These are phyloP conservation scores for Bubo scandiacus DNA, from an alignment of 2,113 vertebrate species.

Conservation along the genomic window DNA sequence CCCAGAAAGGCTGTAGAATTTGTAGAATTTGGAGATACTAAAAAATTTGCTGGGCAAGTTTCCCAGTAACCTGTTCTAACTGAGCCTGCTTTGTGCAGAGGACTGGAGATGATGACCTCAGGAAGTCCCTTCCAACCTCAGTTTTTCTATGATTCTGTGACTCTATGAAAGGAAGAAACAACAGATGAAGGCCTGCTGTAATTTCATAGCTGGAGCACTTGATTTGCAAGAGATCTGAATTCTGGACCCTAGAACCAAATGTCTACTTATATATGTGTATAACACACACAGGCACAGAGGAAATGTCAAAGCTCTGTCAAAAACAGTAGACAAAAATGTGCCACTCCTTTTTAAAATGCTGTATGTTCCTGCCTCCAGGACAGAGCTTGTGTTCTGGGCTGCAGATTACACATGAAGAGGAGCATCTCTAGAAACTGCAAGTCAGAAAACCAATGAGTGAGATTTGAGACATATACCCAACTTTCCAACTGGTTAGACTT, in stretches of 20 bases:
- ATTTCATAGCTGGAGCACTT: not conserved
- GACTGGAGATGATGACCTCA: not conserved
- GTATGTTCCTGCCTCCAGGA: not conserved
- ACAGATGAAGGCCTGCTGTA: not conserved
- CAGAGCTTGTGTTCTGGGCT: not conserved
- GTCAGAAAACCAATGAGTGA: not conserved
- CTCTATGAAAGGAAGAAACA: not conserved
- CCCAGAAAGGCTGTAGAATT: not conserved
- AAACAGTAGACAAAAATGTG: not conserved
- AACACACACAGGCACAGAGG: not conserved
- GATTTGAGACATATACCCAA: not conserved
- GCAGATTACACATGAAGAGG: not conserved
- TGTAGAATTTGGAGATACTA: not conserved
- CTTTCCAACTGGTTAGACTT: not conserved
- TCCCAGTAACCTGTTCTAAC: not conserved
- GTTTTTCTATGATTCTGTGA: not conserved
- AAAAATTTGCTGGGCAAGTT: not conserved
- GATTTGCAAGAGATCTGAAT: not conserved
- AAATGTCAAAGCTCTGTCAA: not conserved
- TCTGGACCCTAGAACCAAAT: not conserved
- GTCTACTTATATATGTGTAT: not conserved
- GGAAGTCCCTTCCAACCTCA: not conserved
- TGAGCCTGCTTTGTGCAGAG: not conserved
- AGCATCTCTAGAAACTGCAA: not conserved
- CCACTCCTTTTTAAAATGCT: not conserved